Conservation (phyloP, 2,888 invertebrate species). For the Adelphocoris suturalis region DNA sequence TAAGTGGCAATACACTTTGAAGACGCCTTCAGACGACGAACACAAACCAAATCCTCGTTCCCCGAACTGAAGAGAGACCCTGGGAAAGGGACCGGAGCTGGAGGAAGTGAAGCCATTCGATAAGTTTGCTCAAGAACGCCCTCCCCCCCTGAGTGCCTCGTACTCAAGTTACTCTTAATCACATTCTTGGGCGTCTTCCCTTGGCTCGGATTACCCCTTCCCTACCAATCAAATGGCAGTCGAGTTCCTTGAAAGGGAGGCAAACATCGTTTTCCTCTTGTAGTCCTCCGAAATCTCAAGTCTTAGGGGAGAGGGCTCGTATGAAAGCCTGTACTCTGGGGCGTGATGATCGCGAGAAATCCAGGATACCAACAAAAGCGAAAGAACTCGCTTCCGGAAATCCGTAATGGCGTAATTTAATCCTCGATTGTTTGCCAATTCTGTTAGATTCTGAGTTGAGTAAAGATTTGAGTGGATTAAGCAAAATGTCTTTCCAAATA, state of each 20-base stretch:
- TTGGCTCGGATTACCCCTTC: slow-evolving; percentile 21
- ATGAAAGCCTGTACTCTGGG: too few relatives aligned
- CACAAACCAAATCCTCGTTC: not conserved
- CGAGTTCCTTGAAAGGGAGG: not conserved
- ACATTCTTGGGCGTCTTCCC: slow-evolving; percentile 30
- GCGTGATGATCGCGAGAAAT: too few relatives aligned
- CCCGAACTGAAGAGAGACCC: not conserved
- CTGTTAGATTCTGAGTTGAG: too few relatives aligned
- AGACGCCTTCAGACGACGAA: not conserved
- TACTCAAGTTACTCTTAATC: slow-evolving; percentile 26
- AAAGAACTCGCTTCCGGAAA: too few relatives aligned
- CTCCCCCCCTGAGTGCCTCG: not conserved
- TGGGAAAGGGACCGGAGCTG: not conserved
- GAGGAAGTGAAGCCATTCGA: not conserved
- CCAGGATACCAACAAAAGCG: too few relatives aligned
- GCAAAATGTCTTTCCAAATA: too few relatives aligned
- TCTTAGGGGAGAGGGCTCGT: not conserved
- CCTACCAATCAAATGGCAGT: slow-evolving; percentile 20
- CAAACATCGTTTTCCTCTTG: slow-evolving; percentile 8
- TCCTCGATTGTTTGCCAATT: too few relatives aligned
- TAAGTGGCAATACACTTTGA: too few relatives aligned
- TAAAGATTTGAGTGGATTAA: too few relatives aligned
- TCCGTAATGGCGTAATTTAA: too few relatives aligned
- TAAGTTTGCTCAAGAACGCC: not conserved
- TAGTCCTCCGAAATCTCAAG: not conserved